phyloP scores from a whole-genome alignment of 2,888 invertebrate genomes.

The Andricus curvator region DNA sequence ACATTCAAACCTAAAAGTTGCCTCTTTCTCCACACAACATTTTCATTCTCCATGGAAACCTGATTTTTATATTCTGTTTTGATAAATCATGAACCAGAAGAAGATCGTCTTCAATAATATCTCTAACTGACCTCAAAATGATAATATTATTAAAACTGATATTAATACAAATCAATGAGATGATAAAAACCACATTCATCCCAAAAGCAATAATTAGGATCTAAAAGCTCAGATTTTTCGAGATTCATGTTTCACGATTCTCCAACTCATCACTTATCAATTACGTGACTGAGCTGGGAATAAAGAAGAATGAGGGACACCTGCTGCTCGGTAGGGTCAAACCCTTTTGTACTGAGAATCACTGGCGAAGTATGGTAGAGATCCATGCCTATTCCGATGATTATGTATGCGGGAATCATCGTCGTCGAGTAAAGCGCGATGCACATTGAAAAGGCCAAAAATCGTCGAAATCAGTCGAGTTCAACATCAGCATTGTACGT shows the following conservation, averaged over 20 bases:
- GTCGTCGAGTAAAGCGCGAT: conserved; percentile 73
- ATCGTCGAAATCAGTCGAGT: conserved; percentile 78
- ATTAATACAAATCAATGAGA: too few species aligned
- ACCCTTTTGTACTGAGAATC: conserved; percentile 51
- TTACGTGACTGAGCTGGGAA: background rate
- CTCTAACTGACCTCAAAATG: too few species aligned
- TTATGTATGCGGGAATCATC: conserved; percentile 77
- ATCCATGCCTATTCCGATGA: conserved; percentile 71
- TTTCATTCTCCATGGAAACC: too few species aligned
- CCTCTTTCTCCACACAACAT: too few species aligned
- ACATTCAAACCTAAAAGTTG: too few species aligned
- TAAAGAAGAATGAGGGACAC: conserved; percentile 28
- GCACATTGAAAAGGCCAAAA: conserved; percentile 76
- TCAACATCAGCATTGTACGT: conserved; percentile 77
- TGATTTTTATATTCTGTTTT: too few species aligned
- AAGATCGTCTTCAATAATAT: too few species aligned
- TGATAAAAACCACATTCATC: too few species aligned
- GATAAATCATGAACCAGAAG: too few species aligned
- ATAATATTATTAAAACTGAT: too few species aligned
- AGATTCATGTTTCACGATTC: background rate
- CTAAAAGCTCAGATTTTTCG: background rate
- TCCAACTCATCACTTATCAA: conserved; percentile 12
- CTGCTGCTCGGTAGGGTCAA: conserved; percentile 31
- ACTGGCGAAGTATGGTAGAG: conserved; percentile 57
- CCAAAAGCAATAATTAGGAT: background rate